Conservation (phyloP, 2,888 invertebrate genomes). For the Aricia artaxerxes region DNA sequence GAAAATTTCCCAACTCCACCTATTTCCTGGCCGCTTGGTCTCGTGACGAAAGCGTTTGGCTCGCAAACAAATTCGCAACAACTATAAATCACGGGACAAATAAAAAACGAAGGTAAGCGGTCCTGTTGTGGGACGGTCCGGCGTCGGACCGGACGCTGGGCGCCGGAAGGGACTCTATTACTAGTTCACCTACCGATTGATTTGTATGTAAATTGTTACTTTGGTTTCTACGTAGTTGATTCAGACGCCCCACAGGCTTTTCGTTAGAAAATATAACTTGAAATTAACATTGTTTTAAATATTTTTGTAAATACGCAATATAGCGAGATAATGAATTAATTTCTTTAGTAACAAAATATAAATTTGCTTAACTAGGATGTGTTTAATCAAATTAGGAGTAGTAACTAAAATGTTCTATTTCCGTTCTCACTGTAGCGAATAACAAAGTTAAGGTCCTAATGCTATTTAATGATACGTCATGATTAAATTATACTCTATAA, state of each 20-base stretch:
- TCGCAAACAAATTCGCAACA: slow-evolving; percentile 74
- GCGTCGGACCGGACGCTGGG: slow-evolving; percentile 49
- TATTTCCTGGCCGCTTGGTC: slow-evolving; percentile 45
- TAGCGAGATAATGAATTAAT: neutral
- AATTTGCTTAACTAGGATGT: neutral
- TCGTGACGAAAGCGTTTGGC: slow-evolving; percentile 70
- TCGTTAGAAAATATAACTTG: neutral
- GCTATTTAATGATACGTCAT: neutral
- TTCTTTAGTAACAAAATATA: too few relatives aligned
- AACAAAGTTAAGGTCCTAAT: neutral
- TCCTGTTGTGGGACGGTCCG: slow-evolving; percentile 64
- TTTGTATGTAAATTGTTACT: slow-evolving; percentile 6
- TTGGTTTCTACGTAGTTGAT: neutral
- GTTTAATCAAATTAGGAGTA: neutral
- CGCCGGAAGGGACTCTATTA: slow-evolving; percentile 71
- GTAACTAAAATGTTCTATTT: neutral
- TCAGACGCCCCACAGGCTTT: neutral
- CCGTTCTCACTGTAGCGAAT: neutral
- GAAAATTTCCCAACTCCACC: slow-evolving; percentile 47
- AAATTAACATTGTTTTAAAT: neutral
- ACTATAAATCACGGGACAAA: slow-evolving; percentile 76
- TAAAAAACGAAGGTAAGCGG: slow-evolving; percentile 80
- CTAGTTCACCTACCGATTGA: slow-evolving; percentile 15
- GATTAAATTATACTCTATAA: neutral
- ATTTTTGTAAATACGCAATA: neutral